Base-by-base conservation (phyloP, 2,113 vertebrate species). In the Rhinolophus ferrumequinum region DNA sequence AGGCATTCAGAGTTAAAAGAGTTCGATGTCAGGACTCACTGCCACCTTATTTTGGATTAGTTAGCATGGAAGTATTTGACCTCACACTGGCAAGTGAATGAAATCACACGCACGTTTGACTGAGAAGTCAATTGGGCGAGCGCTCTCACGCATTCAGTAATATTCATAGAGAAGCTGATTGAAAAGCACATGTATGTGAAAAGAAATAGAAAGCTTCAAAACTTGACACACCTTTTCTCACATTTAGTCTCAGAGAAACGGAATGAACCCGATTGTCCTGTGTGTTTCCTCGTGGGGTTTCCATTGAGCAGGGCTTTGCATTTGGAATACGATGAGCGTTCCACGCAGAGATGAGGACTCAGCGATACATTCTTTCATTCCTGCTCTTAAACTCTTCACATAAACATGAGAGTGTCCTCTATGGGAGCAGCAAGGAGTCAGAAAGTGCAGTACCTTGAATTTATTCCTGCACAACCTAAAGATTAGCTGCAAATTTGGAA, bases 1-100 rank as follows among this genome's bases (percentile, higher is more conserved):
- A 76, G 62, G 22, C 70, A 67, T 41, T 83, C 67, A 10, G 35
- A 94, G 92, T 58, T 35, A 90, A 98, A 80, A 95, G 0, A 50
- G 73, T 66, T 50, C 2, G 14, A 1, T 1, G n/a, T 9, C 72
- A 26, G 56, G 5, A 35, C 79, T 58, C 67, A 12, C 5, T 16
- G 10, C 30, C 33, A 76, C 13, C 1, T 10, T 66, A 33, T 0
- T 60, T 38, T 2, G 67, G 38, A 24, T 50, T 28, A 26, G 28
- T 92, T 22, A 35, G 38, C 6, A 12, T 6, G 35, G 50, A 83
- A 11, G 24, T 9, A 4, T 22, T 50, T 50, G 13, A 73, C 28
- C 54, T 41, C 15, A 56, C 33, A 44, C 2, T 24, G 72, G 18
- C 67, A 21, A n/a, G 24, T 5, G 18, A 26, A 50, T 47, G 5